A percentile compares a stretch with the other conserved stretches of the same genome.
These are phyloP conservation scores for Acrocephalus scirpaceus DNA, from an alignment of 2,797 vertebrate species.

Conservation along the genomic window DNA sequence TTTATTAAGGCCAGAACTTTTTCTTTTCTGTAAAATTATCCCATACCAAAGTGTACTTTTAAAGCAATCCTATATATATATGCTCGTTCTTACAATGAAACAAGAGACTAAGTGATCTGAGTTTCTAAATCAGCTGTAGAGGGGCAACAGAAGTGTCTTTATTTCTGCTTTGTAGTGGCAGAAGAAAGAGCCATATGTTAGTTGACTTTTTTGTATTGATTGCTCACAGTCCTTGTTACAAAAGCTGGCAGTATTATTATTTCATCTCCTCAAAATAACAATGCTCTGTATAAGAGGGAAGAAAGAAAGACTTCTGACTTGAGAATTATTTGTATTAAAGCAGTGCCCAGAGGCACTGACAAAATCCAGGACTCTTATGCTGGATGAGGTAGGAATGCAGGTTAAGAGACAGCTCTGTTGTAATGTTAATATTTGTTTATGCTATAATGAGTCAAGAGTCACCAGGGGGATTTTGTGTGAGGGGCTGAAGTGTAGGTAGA, in stretches of 20 bases:
- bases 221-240: slow-evolving; percentile 9
- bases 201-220: slow-evolving; percentile 4
- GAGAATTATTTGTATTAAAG: slow-evolving; percentile 29
- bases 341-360: slow-evolving; percentile 26
- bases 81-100: neutral
- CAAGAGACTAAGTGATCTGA: neutral
- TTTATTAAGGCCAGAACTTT: slow-evolving; percentile 30
- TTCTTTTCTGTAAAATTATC: slow-evolving; percentile 25
- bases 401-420: slow-evolving; percentile 36
- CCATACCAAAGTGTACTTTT: neutral
- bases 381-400: slow-evolving; percentile 51
- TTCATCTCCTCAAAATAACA: slow-evolving; percentile 2
- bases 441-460: neutral
- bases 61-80: neutral
- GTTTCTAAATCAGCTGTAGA: neutral
- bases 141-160: neutral
- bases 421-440: slow-evolving; percentile 48
- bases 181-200: slow-evolving; percentile 25
- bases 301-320: slow-evolving; percentile 3
- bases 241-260: slow-evolving; percentile 33
- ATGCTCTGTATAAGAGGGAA: neutral
- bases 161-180: slow-evolving; percentile 39
- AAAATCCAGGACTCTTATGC: slow-evolving; percentile 34
- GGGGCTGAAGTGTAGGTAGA: neutral
- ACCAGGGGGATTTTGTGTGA: neutral